Percentiles rank a stretch among this genome's conserved stretches.
phyloP scores from a whole-genome alignment of 2,113 vertebrate species.

The Mungos mungo region DNA sequence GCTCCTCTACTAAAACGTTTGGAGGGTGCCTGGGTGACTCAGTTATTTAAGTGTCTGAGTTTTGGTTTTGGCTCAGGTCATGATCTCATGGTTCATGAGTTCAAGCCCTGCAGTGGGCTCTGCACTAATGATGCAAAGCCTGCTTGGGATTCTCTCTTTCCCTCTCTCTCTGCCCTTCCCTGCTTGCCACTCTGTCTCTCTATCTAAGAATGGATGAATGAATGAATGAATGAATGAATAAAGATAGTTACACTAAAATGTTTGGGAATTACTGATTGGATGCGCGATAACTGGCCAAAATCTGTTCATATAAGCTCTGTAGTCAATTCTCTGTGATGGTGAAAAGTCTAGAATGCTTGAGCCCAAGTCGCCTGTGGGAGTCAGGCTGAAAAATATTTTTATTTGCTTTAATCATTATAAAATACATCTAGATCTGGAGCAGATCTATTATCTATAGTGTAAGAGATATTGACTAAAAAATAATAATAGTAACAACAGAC shows the following conservation, averaged over 20 bases:
- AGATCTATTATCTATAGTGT: not conserved
- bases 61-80: no score
- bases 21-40: no score
- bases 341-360: conserved; percentile 50
- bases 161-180: no score
- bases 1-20: not conserved
- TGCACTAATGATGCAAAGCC: no score
- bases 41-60: no score
- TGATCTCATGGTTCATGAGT: no score
- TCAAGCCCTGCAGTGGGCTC: no score
- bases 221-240: no score
- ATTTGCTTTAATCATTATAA: conserved; percentile 44
- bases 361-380: not conserved
- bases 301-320: not conserved
- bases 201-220: no score
- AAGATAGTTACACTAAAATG: not conserved
- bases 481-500: not conserved
- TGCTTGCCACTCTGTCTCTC: no score
- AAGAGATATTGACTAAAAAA: not conserved
- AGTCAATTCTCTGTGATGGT: conserved; percentile 28
- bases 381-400: conserved; percentile 41
- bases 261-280: not conserved
- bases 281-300: conserved; percentile 11
- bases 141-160: no score
- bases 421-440: not conserved